Conservation (phyloP, 2,888 invertebrate species). For the Pomacea canaliculata region DNA sequence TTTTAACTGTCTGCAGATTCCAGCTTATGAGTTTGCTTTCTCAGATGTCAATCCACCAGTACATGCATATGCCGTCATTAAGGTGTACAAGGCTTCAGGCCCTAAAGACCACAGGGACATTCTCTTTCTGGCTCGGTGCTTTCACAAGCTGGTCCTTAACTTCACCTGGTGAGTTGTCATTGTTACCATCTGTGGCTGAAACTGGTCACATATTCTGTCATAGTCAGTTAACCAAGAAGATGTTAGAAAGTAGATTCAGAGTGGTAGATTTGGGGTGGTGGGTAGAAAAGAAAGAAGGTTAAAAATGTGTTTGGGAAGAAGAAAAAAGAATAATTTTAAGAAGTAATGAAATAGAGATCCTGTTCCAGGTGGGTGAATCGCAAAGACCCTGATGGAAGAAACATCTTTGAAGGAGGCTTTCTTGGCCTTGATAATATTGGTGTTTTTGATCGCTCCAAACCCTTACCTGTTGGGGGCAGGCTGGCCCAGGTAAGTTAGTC, state of each 20-base stretch:
- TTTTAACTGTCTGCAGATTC: constrained; percentile 47
- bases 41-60: constrained; percentile 70
- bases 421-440: constrained; percentile 66
- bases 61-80: constrained; percentile 67
- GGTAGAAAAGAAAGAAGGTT: too few relatives aligned
- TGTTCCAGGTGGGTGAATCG: constrained; percentile 69
- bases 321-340: too few relatives aligned
- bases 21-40: constrained; percentile 70
- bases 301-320: too few relatives aligned
- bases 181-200: too few relatives aligned
- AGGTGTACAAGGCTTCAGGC: constrained; percentile 58
- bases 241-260: too few relatives aligned
- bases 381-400: constrained; percentile 65
- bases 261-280: too few relatives aligned
- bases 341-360: too few relatives aligned
- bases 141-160: constrained; percentile 67
- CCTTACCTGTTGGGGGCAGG: constrained; percentile 50
- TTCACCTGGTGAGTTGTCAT: constrained; percentile 64
- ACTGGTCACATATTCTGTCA: neutral
- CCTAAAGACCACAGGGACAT: constrained; percentile 54
- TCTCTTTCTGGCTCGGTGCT: constrained; percentile 65
- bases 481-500: constrained; percentile 46
- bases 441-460: constrained; percentile 63
- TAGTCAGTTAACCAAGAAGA: neutral
- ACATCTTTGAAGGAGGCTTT: constrained; percentile 61